Evolutionary conservation across 2,888 invertebrate species (phyloP).

Genomic region (Lasioglossum malachurum): DNA sequence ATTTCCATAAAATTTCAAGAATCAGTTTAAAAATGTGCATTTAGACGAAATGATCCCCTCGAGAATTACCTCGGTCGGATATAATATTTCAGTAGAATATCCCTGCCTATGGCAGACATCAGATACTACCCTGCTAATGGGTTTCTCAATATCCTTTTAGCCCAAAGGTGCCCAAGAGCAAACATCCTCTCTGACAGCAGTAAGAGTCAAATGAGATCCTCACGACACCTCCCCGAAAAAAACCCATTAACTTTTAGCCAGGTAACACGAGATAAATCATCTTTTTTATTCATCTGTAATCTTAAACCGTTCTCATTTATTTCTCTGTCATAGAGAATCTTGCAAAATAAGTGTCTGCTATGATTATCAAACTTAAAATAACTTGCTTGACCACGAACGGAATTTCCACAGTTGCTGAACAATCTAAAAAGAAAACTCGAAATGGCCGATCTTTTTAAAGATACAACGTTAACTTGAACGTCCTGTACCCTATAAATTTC

Average conservation of each 20-base stretch:
- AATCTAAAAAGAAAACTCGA: too few relatives aligned
- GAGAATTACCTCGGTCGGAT: neutral
- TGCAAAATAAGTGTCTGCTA: neutral
- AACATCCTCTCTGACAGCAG: neutral
- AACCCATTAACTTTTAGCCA: neutral
- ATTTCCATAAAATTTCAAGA: neutral
- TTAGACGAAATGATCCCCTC: neutral
- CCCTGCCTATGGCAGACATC: neutral
- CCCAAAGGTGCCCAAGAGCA: neutral
- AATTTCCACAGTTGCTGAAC: neutral
- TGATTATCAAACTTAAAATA: neutral
- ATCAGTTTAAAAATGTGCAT: neutral
- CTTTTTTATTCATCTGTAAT: neutral
- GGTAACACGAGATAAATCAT: neutral
- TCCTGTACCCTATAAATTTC: neutral
- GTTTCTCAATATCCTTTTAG: conserved; percentile 9
- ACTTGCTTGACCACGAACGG: neutral
- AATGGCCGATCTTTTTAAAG: neutral
- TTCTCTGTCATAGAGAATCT: neutral
- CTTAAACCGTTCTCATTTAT: neutral
- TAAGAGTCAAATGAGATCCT: neutral
- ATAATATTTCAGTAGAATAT: neutral
- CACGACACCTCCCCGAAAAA: neutral
- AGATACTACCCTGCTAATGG: neutral
- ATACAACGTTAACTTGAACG: neutral